Evolutionary conservation across 2,888 invertebrate genomes (phyloP).

Genomic region (Thymelicus acteon): DNA sequence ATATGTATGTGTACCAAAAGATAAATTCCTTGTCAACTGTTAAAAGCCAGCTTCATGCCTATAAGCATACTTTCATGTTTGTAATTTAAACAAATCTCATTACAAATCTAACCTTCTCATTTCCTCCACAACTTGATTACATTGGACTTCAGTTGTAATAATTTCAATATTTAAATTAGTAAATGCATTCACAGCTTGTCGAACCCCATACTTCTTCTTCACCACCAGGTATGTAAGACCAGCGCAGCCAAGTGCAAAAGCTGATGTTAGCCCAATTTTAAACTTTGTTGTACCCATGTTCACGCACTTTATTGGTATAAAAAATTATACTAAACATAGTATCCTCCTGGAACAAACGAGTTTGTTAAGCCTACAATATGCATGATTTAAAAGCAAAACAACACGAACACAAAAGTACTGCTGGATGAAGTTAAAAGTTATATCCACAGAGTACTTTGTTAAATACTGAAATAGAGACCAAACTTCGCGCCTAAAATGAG

Average conservation of each 20-base stretch:
- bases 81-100: background rate
- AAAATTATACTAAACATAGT: background rate
- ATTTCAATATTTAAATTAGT: slow-evolving; percentile 60
- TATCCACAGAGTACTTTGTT: no score
- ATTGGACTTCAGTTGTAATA: slow-evolving; percentile 56
- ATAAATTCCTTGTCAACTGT: no score
- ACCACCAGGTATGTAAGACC: slow-evolving; percentile 53
- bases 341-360: no score
- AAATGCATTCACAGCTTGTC: slow-evolving; percentile 57
- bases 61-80: background rate
- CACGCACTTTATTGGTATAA: background rate
- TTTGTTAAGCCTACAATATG: no score
- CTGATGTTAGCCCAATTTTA: slow-evolving; percentile 54
- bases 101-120: slow-evolving; percentile 55
- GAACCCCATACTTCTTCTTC: slow-evolving; percentile 47
- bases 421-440: no score
- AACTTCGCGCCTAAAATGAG: no score
- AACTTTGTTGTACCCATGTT: slow-evolving; percentile 52
- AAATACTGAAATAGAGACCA: no score
- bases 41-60: no score
- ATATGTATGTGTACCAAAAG: no score
- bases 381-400: no score
- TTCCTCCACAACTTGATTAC: slow-evolving; percentile 60
- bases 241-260: slow-evolving; percentile 54
- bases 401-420: no score